A percentile compares a stretch with the other conserved stretches of the same genome.
Conservation (phyloP, 2,888 invertebrate genomes). For the Branchinecta sandiegonensis region DNA sequence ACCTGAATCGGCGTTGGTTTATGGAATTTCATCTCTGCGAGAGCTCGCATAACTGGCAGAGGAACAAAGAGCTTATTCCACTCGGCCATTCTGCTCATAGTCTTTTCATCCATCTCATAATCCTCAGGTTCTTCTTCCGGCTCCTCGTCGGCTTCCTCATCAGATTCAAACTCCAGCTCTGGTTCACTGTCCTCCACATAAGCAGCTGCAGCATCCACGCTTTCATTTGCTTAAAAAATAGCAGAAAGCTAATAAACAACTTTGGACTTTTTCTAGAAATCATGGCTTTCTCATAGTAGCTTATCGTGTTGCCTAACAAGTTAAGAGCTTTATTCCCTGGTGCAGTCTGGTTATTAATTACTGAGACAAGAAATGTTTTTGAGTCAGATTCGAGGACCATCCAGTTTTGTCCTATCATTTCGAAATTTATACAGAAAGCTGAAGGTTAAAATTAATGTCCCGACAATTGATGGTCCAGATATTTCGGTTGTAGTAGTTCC, state of each 20-base stretch:
- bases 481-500: not conserved
- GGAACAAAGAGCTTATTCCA: constrained; percentile 45
- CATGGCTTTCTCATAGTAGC: too few relatives aligned
- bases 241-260: too few relatives aligned
- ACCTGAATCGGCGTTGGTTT: constrained; percentile 78
- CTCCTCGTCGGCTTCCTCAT: not conserved
- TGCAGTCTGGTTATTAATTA: too few relatives aligned
- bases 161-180: not conserved
- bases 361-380: too few relatives aligned
- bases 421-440: not conserved
- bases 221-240: not conserved
- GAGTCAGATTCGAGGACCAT: too few relatives aligned
- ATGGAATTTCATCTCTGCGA: constrained; percentile 58
- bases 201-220: not conserved
- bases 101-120: not conserved
- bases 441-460: not conserved
- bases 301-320: too few relatives aligned
- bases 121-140: not conserved
- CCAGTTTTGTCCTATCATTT: not conserved
- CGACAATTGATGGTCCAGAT: not conserved
- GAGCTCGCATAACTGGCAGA: constrained; percentile 49
- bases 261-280: too few relatives aligned
- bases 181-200: not conserved
- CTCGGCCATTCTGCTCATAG: constrained; percentile 27
- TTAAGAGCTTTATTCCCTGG: too few relatives aligned